A percentile compares a stretch with the other conserved stretches of the same genome.
Conservation (phyloP, 2,797 vertebrate species). For the Clarias fuscus region DNA sequence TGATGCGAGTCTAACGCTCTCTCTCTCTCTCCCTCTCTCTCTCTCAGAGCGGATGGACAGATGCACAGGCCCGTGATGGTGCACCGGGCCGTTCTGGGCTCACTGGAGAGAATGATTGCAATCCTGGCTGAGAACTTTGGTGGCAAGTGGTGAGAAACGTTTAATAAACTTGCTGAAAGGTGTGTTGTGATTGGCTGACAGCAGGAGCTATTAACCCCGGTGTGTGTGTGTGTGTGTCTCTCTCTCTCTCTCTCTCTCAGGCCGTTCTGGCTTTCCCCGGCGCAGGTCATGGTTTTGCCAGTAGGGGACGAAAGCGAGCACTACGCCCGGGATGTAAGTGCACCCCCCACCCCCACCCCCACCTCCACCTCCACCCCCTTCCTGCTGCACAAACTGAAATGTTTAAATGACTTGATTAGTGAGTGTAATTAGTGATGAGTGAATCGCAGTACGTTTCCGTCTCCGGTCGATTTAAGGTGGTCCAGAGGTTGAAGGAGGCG, state of each 20-base stretch:
- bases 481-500: conserved; percentile 68
- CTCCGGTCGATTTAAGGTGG: conserved; percentile 72
- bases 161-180: background rate
- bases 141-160: conserved; percentile 81
- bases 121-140: conserved; percentile 88
- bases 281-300: conserved; percentile 85
- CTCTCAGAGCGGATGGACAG: conserved; percentile 68
- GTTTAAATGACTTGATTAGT: background rate
- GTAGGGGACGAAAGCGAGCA: conserved; percentile 76
- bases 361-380: background rate
- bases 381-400: background rate
- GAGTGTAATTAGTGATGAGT: background rate
- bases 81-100: conserved; percentile 90
- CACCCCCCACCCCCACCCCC: too few relatives aligned
- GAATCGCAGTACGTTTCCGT: background rate
- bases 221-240: background rate
- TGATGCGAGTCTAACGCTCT: background rate
- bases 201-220: background rate
- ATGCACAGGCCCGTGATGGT: conserved; percentile 83
- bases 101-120: conserved; percentile 88
- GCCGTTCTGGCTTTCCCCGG: conserved; percentile 91
- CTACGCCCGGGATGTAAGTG: conserved; percentile 82
- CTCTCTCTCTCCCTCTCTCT: background rate
- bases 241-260: conserved; percentile 62
- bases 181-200: background rate